Evolutionary conservation across 2,797 vertebrate genomes (phyloP), one percentile per base, ranked within the genome.

Genomic region (Pseudochaenichthys georgianus): DNA sequence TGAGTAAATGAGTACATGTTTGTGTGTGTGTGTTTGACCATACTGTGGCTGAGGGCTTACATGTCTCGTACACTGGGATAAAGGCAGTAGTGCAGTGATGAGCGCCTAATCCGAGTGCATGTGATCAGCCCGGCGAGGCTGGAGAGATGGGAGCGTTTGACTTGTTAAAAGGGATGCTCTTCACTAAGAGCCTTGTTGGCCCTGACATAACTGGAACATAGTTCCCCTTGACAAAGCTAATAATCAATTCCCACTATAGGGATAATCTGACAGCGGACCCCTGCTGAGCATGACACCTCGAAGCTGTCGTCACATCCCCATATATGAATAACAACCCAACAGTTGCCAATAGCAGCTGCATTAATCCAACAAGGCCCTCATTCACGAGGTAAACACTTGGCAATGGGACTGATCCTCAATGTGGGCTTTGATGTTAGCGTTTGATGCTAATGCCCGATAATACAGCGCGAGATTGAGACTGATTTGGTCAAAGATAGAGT

Each of bases 141-240:
- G 71, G 68, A 81, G 85, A 82, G 85, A 91, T 88, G 88, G 83
- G 70, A 89, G 87, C 55, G 70, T 92, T 93, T 92, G 90, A 92
- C 90, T 93, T 93, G 89, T 94, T 93, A 87, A 94, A 95, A 93
- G 78, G 82, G 75, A 92, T 94, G 89, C 91, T 94, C 87, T 87
- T 93, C 88, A 91, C 81, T 83, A 80, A 92, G 89, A 94, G 88
- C 87, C 84, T 90, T 63, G 87, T 88, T 91, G 90, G 83, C 78
- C 88, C 64, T 95, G 94, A 96, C 94, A 94, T 91, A 95, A 95
- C 93, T 95, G 87, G 94, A 94, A 92, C 94, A 87, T 91, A 88
- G 89, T 92, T 95, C 87, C 92, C 80, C 91, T 91, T 89, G 93
- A 95, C 93, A 95, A 89, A 92, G 89, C 72, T 92, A 91, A 94